Percentiles rank a stretch among this genome's conserved stretches.
phyloP scores from a whole-genome alignment of 2,888 invertebrate genomes.

The Melanchra persicariae region DNA sequence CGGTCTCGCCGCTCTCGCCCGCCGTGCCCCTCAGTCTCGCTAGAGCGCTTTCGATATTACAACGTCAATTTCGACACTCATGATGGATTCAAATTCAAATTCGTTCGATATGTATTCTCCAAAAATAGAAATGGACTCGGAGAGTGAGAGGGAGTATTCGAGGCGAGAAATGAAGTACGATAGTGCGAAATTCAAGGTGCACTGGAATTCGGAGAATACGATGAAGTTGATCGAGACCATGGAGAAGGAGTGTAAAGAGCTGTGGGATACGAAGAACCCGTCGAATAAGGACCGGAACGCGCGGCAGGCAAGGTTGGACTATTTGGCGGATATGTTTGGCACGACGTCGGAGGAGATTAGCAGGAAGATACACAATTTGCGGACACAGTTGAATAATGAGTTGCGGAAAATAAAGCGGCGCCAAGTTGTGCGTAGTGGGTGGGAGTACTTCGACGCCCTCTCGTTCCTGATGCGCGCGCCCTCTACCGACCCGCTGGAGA shows the following conservation, averaged over 20 bases:
- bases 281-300: slow-evolving; percentile 77
- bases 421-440: slow-evolving; percentile 77
- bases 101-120: slow-evolving; percentile 79
- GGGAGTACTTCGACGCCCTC: slow-evolving; percentile 87
- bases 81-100: slow-evolving; percentile 84
- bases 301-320: slow-evolving; percentile 78
- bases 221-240: slow-evolving; percentile 80
- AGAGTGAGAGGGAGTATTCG: slow-evolving; percentile 70
- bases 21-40: slow-evolving; percentile 84
- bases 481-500: slow-evolving; percentile 75
- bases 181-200: slow-evolving; percentile 58
- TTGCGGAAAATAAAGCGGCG: slow-evolving; percentile 84
- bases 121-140: slow-evolving; percentile 82
- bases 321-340: slow-evolving; percentile 80
- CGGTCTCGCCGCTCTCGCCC: slow-evolving; percentile 81
- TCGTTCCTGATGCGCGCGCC: slow-evolving; percentile 80
- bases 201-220: slow-evolving; percentile 83
- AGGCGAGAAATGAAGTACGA: slow-evolving; percentile 53
- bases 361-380: slow-evolving; percentile 85
- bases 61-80: slow-evolving; percentile 73
- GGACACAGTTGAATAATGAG: slow-evolving; percentile 86
- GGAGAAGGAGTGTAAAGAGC: slow-evolving; percentile 82
- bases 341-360: slow-evolving; percentile 84
- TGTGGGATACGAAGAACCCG: slow-evolving; percentile 84
- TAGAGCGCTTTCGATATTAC: slow-evolving; percentile 82